Evolutionary conservation across 2,888 invertebrate genomes (phyloP), one percentile per base, ranked within the genome.

Genomic region (Nudaria mundana): DNA sequence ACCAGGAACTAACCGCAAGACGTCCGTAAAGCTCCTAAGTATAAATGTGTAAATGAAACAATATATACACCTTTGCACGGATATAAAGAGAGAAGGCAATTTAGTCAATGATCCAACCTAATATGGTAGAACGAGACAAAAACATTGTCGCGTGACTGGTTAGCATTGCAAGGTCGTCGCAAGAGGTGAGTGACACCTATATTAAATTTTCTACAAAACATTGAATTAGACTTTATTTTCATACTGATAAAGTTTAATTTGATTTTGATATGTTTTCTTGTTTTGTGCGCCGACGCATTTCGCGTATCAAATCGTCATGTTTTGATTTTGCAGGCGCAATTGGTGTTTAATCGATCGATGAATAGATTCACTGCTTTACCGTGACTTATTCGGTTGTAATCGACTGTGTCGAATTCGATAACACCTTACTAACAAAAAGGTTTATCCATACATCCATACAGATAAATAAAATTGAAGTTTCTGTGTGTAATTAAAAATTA

Each of bases 81-180:
- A n/a, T n/a, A 44, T 44, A 55, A 56, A 78, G 30, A 37, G 66
- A 69, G 74, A 76, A 32, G 56, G 52, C 48, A 47, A 45, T 26
- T 14, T 22, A 14, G 40, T 44, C 49, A 41, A 56, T 52, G 47
- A 54, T 54, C 48, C 44, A 40, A 49, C 44, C 36, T 36, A 32
- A 45, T 37, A 29, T 14, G 66, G 22, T 5, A 52, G 64, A 76
- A 52, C 49, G 69, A 68, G 75, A 76, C 42, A 53, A 70, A 41
- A 50, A 63, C 58, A 71, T 44, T 63, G 70, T 71, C 72, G 76
- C 71, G 72, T 68, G 78, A 86, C 87, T 71, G 77, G 86, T 86
- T 86, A 84, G 77, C 88, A 89, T 88, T 88, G 89, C 88, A 89
- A 89, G 89, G 89, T 84, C 88, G 88, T 76, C 63, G 31, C 54